Conservation (phyloP, 2,888 invertebrate genomes). For the Liodrosophila aerea region DNA sequence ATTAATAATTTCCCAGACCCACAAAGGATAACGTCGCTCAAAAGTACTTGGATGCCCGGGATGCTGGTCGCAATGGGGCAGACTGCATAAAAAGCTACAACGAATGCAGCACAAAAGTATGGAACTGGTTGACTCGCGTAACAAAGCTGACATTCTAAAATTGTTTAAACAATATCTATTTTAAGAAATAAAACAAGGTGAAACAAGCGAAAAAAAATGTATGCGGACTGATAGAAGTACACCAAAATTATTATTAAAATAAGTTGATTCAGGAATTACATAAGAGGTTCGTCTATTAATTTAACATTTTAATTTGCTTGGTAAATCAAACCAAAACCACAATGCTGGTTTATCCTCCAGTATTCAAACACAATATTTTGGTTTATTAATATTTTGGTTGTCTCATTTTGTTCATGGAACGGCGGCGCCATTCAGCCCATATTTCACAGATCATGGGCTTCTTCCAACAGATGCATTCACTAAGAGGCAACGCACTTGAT, state of each 20-base stretch:
- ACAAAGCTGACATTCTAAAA: slow-evolving; percentile 42
- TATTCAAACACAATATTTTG: neutral
- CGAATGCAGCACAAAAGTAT: slow-evolving; percentile 50
- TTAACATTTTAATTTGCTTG: no score
- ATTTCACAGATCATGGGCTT: slow-evolving; percentile 58
- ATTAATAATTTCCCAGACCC: slow-evolving; percentile 54
- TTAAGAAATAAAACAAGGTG: no score
- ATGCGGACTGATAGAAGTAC: no score
- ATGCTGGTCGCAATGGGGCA: slow-evolving; percentile 65
- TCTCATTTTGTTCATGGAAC: slow-evolving; percentile 21
- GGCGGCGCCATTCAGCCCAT: slow-evolving; percentile 49
- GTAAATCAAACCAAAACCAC: no score
- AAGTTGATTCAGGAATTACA: no score
- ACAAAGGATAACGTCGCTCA: slow-evolving; percentile 60
- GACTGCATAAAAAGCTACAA: slow-evolving; percentile 65
- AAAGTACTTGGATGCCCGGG: slow-evolving; percentile 69
- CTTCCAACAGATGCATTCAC: slow-evolving; percentile 54
- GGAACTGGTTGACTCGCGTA: slow-evolving; percentile 48
- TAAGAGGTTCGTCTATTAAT: no score
- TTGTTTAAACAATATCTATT: no score
- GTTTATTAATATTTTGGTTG: neutral
- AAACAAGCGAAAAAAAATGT: no score
- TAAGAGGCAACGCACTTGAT: slow-evolving; percentile 22
- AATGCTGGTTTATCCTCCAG: neutral
- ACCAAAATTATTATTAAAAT: no score